Conservation (phyloP, 1,140 invertebrate species). For the Kradibia gibbosae region DNA sequence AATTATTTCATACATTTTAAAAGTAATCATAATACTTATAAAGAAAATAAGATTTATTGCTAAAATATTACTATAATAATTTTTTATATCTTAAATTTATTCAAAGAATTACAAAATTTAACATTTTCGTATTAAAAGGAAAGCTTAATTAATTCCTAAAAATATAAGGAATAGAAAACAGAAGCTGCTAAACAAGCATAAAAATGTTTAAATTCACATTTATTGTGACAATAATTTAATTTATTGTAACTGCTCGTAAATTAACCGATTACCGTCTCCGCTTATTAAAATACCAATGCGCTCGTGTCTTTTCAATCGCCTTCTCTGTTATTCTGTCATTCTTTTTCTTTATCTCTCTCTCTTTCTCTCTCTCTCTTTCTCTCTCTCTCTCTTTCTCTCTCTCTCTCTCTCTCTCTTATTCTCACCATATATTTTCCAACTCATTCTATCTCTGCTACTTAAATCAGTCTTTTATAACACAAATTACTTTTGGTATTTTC, state of each 20-base stretch:
- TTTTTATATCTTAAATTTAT: no score
- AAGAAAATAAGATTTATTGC: background rate
- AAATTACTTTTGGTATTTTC: no score
- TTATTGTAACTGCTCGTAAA: constrained; percentile 59
- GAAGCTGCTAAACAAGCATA: background rate
- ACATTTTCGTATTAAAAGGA: no score
- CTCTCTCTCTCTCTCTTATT: background rate
- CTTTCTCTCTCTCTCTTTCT: constrained; percentile 41
- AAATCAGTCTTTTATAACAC: no score
- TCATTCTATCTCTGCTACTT: no score
- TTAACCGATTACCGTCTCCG: constrained; percentile 61
- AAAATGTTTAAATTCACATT: constrained; percentile 55
- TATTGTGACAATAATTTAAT: constrained; percentile 71
- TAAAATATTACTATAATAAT: background rate
- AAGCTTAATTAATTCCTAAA: background rate
- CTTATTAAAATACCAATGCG: constrained; percentile 67
- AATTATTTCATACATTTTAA: no score
- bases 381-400: constrained; percentile 27
- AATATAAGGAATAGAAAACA: constrained; percentile 2
- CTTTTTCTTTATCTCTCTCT: constrained; percentile 26
- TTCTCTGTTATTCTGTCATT: no score
- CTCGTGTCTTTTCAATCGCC: constrained; percentile 47
- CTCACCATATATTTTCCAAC: no score
- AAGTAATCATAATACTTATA: no score
- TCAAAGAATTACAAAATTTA: background rate